Evolutionary conservation across 2,797 vertebrate genomes (phyloP).

Genomic region (Enteromius thamalakanensis): DNA sequence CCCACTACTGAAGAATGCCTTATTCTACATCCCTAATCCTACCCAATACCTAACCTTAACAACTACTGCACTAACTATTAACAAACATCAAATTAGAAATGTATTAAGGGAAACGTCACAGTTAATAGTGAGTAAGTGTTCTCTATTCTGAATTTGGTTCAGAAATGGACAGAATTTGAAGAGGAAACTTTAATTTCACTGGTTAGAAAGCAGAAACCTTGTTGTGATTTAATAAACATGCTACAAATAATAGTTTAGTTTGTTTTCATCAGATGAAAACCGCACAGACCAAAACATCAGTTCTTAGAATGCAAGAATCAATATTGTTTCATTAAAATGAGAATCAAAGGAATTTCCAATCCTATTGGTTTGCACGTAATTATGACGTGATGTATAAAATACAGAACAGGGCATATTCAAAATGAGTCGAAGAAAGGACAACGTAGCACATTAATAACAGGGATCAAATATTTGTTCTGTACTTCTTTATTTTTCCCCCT

Average conservation of each 20-base stretch:
- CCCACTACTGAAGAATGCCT: no score
- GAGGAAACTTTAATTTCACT: neutral
- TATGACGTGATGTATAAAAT: neutral
- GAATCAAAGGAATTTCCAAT: neutral
- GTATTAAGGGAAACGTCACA: no score
- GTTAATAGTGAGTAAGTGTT: no score
- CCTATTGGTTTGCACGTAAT: neutral
- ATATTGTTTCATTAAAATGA: neutral
- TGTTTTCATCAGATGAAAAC: neutral
- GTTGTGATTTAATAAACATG: neutral
- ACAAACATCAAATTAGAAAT: no score
- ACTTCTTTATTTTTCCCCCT: neutral
- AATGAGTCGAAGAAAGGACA: neutral
- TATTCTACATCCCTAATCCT: no score
- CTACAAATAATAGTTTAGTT: neutral
- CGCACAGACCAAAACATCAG: neutral
- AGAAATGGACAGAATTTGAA: no score
- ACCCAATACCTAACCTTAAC: no score
- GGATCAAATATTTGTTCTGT: neutral
- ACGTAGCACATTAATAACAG: neutral
- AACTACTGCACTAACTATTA: no score
- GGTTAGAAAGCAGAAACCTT: neutral
- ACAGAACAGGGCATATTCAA: neutral
- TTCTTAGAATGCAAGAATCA: neutral
- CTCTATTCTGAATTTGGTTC: neutral